A percentile compares a stretch with the other conserved stretches of the same genome.
Conservation (phyloP, 2,113 vertebrate genomes). For the Ginglymostoma cirratum region DNA sequence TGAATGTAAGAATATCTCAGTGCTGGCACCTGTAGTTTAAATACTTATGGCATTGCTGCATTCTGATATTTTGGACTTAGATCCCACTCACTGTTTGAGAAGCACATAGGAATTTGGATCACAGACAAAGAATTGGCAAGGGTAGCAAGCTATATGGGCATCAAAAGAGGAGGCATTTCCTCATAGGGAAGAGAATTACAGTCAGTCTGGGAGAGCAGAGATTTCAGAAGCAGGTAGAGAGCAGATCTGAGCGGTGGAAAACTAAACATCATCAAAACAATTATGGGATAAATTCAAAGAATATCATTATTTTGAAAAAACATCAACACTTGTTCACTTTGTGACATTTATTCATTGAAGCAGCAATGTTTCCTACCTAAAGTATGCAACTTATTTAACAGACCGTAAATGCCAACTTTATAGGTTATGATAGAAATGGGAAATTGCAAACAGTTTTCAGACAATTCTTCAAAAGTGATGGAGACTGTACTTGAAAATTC, state of each 20-base stretch:
- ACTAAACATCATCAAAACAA: neutral
- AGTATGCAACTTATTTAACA: neutral
- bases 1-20: neutral
- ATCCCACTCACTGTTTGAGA: neutral
- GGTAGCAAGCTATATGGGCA: neutral
- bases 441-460: neutral
- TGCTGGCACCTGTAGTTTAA: neutral
- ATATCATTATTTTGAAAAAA: neutral
- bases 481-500: conserved; percentile 7
- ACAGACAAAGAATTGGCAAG: neutral
- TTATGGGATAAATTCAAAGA: neutral
- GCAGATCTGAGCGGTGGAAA: neutral
- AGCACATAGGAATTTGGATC: neutral
- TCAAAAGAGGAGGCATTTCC: neutral
- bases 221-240: neutral
- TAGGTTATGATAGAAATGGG: neutral
- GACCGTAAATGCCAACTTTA: neutral
- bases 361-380: neutral
- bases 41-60: neutral
- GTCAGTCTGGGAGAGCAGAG: neutral
- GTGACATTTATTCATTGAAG: neutral
- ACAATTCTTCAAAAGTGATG: neutral
- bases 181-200: neutral
- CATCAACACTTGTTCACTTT: neutral
- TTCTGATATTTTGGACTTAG: neutral